Conservation (phyloP, 2,888 invertebrate species). For the Notodonta dromedarius region DNA sequence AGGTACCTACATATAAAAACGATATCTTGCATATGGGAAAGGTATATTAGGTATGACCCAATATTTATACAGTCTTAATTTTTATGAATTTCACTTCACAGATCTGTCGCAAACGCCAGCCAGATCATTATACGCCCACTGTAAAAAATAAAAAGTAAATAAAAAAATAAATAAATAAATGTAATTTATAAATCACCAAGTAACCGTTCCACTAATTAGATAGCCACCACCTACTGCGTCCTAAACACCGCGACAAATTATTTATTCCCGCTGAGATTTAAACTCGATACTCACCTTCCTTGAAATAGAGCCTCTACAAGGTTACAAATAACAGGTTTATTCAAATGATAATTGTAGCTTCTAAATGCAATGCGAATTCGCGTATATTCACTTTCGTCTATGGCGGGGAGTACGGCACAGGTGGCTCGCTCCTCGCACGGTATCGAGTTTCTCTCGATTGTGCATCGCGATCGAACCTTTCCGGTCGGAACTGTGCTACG, state of each 20-base stretch:
- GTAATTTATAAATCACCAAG: constrained; percentile 36
- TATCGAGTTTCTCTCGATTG: constrained; percentile 70
- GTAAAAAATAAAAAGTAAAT: too few relatives aligned
- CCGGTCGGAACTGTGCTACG: constrained; percentile 81
- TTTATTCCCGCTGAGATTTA: constrained; percentile 49
- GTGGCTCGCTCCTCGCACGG: constrained; percentile 65
- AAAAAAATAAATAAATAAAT: too few relatives aligned
- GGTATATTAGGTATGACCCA: not conserved
- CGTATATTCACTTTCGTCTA: constrained; percentile 43
- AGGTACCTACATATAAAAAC: too few relatives aligned
- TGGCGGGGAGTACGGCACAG: constrained; percentile 50
- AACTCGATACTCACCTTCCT: constrained; percentile 30
- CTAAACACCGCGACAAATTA: constrained; percentile 45
- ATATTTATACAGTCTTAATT: not conserved
- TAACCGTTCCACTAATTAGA: constrained; percentile 48
- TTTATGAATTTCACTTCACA: constrained; percentile 4
- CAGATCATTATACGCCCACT: constrained; percentile 24
- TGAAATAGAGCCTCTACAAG: constrained; percentile 35
- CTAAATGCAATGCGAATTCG: constrained; percentile 36
- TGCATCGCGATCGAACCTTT: constrained; percentile 70
- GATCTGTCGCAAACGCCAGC: constrained; percentile 1
- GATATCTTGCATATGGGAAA: too few relatives aligned
- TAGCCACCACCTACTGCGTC: constrained; percentile 53
- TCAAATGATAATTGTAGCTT: constrained; percentile 32
- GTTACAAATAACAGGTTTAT: constrained; percentile 32